Percentiles rank a stretch among this genome's conserved stretches.
Evolutionary conservation across 1,140 invertebrate genomes (phyloP).

Genomic region (Limonius californicus): DNA sequence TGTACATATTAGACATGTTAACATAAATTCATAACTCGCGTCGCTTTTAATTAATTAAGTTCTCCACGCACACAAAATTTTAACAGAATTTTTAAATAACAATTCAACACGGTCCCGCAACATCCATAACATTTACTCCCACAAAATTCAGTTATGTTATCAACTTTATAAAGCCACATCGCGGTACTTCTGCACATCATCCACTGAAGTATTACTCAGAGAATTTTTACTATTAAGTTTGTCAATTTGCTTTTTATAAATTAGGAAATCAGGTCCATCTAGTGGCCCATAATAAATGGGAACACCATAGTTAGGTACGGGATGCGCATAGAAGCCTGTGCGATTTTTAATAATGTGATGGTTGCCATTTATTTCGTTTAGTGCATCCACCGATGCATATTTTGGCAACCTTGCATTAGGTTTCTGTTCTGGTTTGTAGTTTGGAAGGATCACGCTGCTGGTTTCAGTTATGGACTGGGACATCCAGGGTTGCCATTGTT

Average conservation of each 20-base stretch:
- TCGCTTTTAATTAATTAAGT: no score
- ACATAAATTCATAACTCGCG: no score
- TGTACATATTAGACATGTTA: no score
- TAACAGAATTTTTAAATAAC: no score
- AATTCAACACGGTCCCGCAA: no score
- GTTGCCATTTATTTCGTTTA: constrained; percentile 32
- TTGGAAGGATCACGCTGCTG: constrained; percentile 27
- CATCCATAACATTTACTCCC: no score
- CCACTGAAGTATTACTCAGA: constrained; percentile 44
- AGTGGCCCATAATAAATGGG: constrained; percentile 47
- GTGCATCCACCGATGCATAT: constrained; percentile 40
- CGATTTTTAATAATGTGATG: constrained; percentile 42
- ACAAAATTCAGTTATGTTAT: no score
- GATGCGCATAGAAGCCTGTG: constrained; percentile 44
- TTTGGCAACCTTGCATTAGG: constrained; percentile 23
- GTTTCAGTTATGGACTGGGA: constrained; percentile 30
- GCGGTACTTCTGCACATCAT: constrained; percentile 46
- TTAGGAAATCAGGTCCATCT: constrained; percentile 45
- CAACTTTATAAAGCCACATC: constrained; percentile 42
- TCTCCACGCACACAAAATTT: no score
- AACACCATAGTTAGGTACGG: constrained; percentile 42
- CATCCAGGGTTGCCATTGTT: constrained; percentile 30
- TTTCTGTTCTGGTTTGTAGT: constrained; percentile 14
- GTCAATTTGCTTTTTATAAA: constrained; percentile 46
- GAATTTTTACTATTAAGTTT: constrained; percentile 44